Conservation (phyloP, 2,888 invertebrate genomes). For the Sycophila texana region DNA sequence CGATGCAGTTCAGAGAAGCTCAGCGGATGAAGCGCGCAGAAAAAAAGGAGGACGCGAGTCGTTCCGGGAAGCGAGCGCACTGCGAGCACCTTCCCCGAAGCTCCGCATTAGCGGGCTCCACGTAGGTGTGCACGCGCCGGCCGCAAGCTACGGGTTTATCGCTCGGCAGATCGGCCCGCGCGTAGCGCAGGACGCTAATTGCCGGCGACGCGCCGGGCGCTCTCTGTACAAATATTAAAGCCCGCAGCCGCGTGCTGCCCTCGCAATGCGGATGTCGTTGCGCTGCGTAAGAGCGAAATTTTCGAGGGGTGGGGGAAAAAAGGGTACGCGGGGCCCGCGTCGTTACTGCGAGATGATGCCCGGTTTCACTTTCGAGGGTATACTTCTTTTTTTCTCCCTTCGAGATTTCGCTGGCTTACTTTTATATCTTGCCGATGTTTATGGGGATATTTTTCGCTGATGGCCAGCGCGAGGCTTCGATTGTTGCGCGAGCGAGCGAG, state of each 20-base stretch:
- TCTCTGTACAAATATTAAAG: not conserved
- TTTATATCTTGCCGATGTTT: not conserved
- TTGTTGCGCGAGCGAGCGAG: not conserved
- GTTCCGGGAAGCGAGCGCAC: slow-evolving; percentile 60
- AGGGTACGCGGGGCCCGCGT: not conserved
- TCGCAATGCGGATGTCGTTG: not conserved
- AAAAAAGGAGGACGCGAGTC: slow-evolving; percentile 51
- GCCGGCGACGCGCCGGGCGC: not conserved
- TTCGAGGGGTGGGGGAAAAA: too few relatives aligned
- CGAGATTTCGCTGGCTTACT: not conserved
- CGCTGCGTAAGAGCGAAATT: not conserved
- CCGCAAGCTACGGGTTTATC: slow-evolving; percentile 45
- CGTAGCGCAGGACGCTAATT: not conserved
- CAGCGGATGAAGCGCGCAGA: slow-evolving; percentile 55
- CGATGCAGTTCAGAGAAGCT: slow-evolving; percentile 58
- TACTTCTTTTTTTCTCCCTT: slow-evolving; percentile 1
- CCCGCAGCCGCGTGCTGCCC: too few relatives aligned
- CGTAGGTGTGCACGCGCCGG: slow-evolving; percentile 7
- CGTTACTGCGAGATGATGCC: slow-evolving; percentile 21
- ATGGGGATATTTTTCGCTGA: not conserved
- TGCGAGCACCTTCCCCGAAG: slow-evolving; percentile 39
- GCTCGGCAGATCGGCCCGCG: slow-evolving; percentile 4
- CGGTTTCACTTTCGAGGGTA: not conserved
- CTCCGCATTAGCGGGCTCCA: not conserved
- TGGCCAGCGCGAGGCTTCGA: not conserved